A percentile compares a stretch with the other conserved stretches of the same genome.
phyloP scores from a whole-genome alignment of 2,888 invertebrate species.

The Zhuqinia jingwanae region DNA sequence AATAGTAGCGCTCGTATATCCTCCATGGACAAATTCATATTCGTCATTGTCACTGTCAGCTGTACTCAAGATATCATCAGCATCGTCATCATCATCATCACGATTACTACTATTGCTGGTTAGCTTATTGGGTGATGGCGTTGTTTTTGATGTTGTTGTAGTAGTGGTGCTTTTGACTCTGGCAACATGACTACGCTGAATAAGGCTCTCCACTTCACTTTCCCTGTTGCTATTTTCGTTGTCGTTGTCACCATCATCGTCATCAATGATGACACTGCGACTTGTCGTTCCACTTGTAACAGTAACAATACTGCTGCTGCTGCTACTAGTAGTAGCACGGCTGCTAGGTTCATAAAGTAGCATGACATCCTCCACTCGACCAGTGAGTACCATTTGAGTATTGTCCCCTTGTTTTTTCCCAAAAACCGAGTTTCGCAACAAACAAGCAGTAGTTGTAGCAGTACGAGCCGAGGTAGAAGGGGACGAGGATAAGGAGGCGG shows the following conservation, averaged over 20 bases:
- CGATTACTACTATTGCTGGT: neutral
- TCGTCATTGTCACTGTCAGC: constrained; percentile 75
- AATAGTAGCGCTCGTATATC: constrained; percentile 41
- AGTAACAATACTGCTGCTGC: neutral
- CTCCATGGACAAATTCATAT: constrained; percentile 70
- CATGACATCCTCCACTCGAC: constrained; percentile 76
- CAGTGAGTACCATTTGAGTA: constrained; percentile 75
- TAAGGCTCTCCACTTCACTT: constrained; percentile 13
- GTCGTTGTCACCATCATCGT: constrained; percentile 31
- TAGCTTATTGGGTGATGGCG: no score
- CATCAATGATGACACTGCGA: constrained; percentile 8
- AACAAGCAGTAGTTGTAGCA: neutral
- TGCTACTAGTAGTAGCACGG: neutral
- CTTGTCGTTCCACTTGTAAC: constrained; percentile 24
- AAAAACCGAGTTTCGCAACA: constrained; percentile 53
- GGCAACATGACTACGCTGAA: constrained; percentile 5
- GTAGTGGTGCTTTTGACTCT: neutral
- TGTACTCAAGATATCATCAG: constrained; percentile 60
- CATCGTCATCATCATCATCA: constrained; percentile 35
- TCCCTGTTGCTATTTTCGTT: constrained; percentile 23
- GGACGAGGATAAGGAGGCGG: constrained; percentile 21
- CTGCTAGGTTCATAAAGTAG: constrained; percentile 47
- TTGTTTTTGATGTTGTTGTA: constrained; percentile 1
- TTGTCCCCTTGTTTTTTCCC: constrained; percentile 52
- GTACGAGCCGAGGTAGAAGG: neutral